phyloP scores from a whole-genome alignment of 1,140 invertebrate species.

The Musca domestica region DNA sequence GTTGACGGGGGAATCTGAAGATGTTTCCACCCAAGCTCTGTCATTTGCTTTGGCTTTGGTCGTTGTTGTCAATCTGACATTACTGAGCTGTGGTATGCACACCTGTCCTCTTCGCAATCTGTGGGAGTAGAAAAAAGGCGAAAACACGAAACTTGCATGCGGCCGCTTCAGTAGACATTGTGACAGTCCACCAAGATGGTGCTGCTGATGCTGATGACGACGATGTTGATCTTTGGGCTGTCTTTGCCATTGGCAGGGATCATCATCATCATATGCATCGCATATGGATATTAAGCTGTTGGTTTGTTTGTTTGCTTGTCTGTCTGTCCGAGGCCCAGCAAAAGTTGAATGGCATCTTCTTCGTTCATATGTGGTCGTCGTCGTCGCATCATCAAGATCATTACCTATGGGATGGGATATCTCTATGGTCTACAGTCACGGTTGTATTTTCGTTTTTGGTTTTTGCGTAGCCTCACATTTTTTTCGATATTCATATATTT shows the following conservation, averaged over 20 bases:
- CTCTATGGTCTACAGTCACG: not conserved
- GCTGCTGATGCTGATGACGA: not conserved
- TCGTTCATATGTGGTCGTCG: not conserved
- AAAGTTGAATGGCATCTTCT: conserved; percentile 19
- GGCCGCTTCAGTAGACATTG: not conserved
- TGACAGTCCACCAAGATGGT: conserved; percentile 12
- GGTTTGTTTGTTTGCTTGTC: not conserved
- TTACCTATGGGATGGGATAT: too few relatives aligned
- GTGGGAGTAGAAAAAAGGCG: conserved; percentile 9
- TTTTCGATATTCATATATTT: conserved; percentile 10
- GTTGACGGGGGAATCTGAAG: not conserved
- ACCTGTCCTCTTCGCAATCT: conserved; percentile 15
- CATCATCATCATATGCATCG: not conserved
- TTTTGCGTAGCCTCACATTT: not conserved
- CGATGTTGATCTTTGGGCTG: not conserved
- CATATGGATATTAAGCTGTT: too few relatives aligned
- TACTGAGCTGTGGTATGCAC: conserved; percentile 17
- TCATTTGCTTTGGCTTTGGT: not conserved
- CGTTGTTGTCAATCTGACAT: not conserved
- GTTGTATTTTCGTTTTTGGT: not conserved
- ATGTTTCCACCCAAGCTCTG: not conserved
- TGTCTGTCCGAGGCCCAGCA: not conserved
- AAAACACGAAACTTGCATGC: conserved; percentile 11
- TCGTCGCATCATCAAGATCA: too few relatives aligned
- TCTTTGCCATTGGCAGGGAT: not conserved